Evolutionary conservation across 2,888 invertebrate genomes (phyloP).

Genomic region (Gryllus longicercus): DNA sequence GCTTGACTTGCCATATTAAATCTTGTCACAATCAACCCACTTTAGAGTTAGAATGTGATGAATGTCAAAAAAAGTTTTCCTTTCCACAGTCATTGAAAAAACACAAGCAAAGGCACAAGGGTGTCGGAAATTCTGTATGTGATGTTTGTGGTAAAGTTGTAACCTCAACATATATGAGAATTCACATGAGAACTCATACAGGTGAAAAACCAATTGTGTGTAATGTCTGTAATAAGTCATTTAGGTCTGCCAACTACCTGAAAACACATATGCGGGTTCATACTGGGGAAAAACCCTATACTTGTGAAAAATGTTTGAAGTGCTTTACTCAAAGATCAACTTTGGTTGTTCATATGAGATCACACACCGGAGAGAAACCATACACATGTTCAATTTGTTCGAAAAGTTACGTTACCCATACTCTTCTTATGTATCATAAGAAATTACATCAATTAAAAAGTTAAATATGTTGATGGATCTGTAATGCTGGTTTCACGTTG

Average conservation of each 20-base stretch:
- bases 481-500: no score
- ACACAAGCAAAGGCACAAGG: slow-evolving; percentile 46
- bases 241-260: background rate
- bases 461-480: background rate
- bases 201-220: slow-evolving; percentile 61
- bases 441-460: slow-evolving; percentile 39
- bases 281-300: slow-evolving; percentile 25
- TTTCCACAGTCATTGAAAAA: slow-evolving; percentile 46
- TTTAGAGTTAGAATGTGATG: slow-evolving; percentile 41
- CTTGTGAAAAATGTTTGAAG: slow-evolving; percentile 30
- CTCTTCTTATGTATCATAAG: slow-evolving; percentile 60
- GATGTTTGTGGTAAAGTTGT: slow-evolving; percentile 59
- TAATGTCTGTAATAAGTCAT: slow-evolving; percentile 43
- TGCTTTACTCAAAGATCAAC: slow-evolving; percentile 54
- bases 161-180: slow-evolving; percentile 57
- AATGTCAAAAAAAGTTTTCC: slow-evolving; percentile 47
- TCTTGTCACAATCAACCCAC: no score
- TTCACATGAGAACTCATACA: slow-evolving; percentile 60
- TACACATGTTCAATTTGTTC: slow-evolving; percentile 23
- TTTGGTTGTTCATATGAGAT: slow-evolving; percentile 49
- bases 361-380: slow-evolving; percentile 21
- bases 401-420: slow-evolving; percentile 52
- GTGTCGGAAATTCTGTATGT: slow-evolving; percentile 20
- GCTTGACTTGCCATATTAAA: no score
- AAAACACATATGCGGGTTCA: slow-evolving; percentile 20